Percentiles rank a stretch among this genome's conserved stretches.
These are phyloP conservation scores for Willowsia nigromaculata DNA, from an alignment of 2,888 invertebrate species.

Conservation along the genomic window DNA sequence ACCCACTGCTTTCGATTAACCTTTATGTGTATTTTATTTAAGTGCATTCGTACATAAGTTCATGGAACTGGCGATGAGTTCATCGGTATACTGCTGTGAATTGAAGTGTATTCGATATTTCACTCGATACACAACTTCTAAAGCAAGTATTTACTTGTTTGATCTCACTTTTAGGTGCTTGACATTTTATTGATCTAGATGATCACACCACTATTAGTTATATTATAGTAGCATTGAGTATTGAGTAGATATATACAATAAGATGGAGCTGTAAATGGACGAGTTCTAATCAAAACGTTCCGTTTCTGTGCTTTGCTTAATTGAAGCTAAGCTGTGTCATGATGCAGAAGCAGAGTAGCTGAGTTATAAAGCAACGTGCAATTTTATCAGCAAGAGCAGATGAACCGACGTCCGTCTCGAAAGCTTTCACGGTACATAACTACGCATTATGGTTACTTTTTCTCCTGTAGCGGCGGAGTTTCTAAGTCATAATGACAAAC, in stretches of 20 bases:
- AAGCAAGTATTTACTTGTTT: not conserved
- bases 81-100: not conserved
- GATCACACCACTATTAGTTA: not conserved
- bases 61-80: not conserved
- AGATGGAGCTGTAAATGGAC: not conserved
- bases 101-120: not conserved
- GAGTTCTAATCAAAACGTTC: not conserved
- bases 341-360: not conserved
- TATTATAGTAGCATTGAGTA: not conserved
- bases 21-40: too few relatives aligned
- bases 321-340: not conserved
- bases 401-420: not conserved
- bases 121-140: not conserved
- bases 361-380: not conserved
- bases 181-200: constrained; percentile 48
- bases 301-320: not conserved
- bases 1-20: not conserved
- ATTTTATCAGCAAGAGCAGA: not conserved
- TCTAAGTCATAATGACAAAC: constrained; percentile 29
- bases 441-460: not conserved
- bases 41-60: not conserved
- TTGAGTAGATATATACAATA: not conserved
- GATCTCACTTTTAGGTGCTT: constrained; percentile 45
- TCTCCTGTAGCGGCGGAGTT: not conserved
- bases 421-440: not conserved